phyloP scores from a whole-genome alignment of 2,888 invertebrate genomes.

The Acholoe squamosa region DNA sequence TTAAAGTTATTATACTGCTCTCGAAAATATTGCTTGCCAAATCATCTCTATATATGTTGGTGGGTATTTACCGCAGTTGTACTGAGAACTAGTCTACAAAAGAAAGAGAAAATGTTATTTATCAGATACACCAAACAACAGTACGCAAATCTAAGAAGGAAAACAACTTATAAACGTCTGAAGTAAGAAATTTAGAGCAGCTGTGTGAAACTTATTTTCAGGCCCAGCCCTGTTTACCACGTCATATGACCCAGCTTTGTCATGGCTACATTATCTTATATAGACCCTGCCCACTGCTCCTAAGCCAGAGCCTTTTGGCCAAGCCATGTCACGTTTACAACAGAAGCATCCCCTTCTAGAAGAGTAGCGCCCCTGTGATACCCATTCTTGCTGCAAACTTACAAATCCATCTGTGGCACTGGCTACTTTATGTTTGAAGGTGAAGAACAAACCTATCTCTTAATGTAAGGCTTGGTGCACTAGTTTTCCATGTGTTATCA shows the following conservation, averaged over 20 bases:
- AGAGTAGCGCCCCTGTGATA: conserved; percentile 11
- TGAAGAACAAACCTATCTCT: not conserved
- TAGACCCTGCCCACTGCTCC: not conserved
- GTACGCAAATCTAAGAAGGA: not conserved
- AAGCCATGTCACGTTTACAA: not conserved
- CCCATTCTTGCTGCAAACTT: not conserved
- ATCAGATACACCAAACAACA: not conserved
- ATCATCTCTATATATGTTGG: not conserved
- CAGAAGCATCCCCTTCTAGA: not conserved
- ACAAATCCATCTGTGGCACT: no score
- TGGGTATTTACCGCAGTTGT: not conserved
- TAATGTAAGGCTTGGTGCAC: not conserved
- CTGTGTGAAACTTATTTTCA: not conserved
- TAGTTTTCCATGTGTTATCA: not conserved
- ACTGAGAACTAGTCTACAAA: not conserved
- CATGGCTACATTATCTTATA: not conserved
- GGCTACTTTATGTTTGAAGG: no score
- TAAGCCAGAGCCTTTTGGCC: not conserved
- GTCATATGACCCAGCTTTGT: not conserved
- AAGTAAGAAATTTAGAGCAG: not conserved
- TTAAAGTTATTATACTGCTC: not conserved
- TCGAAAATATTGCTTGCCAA: not conserved
- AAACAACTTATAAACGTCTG: not conserved
- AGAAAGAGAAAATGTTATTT: not conserved
- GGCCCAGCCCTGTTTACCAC: not conserved